Conservation (phyloP, 1,140 invertebrate genomes). For the Meloidogyne chitwoodi region DNA sequence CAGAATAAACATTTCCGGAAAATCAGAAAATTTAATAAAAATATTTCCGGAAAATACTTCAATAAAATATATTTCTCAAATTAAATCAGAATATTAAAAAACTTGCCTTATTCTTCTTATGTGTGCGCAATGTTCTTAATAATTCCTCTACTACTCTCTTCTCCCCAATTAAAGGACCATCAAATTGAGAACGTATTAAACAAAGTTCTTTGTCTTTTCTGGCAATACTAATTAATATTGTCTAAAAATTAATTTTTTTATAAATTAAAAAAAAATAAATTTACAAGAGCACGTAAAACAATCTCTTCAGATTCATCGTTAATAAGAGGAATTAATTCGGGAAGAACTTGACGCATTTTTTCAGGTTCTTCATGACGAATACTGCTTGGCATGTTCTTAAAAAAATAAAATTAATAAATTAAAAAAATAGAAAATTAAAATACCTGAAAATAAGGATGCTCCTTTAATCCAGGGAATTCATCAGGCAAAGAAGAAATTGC, state of each 20-base stretch:
- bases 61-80: too few relatives aligned
- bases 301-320: slow-evolving; percentile 30
- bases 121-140: slow-evolving; percentile 23
- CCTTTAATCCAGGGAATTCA: slow-evolving; percentile 7
- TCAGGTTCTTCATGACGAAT: slow-evolving; percentile 25
- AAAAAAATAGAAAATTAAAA: background rate
- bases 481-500: slow-evolving; percentile 29
- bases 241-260: slow-evolving; percentile 23
- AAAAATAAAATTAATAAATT: background rate
- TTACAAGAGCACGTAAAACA: background rate
- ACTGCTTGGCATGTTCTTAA: slow-evolving; percentile 19
- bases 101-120: slow-evolving; percentile 33
- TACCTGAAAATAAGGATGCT: slow-evolving; percentile 16
- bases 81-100: background rate
- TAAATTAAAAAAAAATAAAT: background rate
- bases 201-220: slow-evolving; percentile 24
- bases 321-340: slow-evolving; percentile 38
- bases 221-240: slow-evolving; percentile 33
- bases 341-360: slow-evolving; percentile 34
- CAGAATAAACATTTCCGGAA: too few relatives aligned
- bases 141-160: slow-evolving; percentile 25
- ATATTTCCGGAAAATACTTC: too few relatives aligned
- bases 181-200: background rate
- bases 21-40: too few relatives aligned
- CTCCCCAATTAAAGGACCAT: slow-evolving; percentile 23